These are phyloP conservation scores for Parazoanthus darwini DNA, from an alignment of 92 coral and sea anemone genomes.

Conservation along the genomic window DNA sequence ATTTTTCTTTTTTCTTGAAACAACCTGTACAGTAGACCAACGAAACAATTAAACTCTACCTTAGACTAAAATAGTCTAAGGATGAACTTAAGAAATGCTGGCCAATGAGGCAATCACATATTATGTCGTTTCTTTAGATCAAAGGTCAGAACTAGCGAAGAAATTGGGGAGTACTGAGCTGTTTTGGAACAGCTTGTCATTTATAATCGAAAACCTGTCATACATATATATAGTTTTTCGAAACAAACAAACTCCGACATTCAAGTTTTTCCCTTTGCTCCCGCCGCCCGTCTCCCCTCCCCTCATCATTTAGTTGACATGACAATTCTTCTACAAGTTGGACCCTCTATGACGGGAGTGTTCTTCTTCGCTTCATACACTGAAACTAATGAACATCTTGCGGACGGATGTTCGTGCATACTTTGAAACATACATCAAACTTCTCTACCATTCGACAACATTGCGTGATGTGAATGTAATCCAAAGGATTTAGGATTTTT, in stretches of 20 bases:
- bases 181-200: neutral
- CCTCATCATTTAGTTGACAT: too few relatives aligned
- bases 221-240: neutral
- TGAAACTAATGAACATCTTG: neutral
- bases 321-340: neutral
- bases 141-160: neutral
- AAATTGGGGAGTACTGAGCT: neutral
- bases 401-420: neutral
- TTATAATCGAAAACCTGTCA: too few relatives aligned
- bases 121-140: neutral
- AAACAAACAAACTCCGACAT: neutral
- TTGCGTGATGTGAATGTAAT: neutral
- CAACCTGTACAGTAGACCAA: neutral
- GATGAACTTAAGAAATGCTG: neutral
- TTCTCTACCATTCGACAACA: neutral
- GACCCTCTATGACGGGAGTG: neutral
- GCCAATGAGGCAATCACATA: neutral
- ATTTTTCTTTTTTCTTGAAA: too few relatives aligned
- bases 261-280: too few relatives aligned
- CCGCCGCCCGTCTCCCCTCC: too few relatives aligned
- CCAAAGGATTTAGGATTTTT: neutral
- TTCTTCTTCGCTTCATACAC: neutral
- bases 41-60: neutral
- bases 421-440: neutral
- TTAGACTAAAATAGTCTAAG: neutral